phyloP scores from a whole-genome alignment of 2,888 invertebrate species.

The Melanostoma scalare region DNA sequence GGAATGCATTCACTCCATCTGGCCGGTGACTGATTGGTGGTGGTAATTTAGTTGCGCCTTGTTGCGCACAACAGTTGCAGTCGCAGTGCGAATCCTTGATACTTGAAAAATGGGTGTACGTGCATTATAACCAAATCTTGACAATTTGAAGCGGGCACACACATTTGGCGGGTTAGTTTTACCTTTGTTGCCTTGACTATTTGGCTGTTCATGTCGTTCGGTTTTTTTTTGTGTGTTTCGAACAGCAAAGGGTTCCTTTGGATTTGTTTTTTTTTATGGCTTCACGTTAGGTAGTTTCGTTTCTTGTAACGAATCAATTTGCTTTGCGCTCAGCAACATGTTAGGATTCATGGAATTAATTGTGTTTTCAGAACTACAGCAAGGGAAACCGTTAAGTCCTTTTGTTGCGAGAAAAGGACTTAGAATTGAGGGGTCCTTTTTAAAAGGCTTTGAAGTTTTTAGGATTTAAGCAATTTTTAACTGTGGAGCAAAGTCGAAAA shows the following conservation, averaged over 20 bases:
- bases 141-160: constrained; percentile 28
- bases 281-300: constrained; percentile 50
- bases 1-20: constrained; percentile 61
- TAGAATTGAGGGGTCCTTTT: too few species aligned
- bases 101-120: constrained; percentile 27
- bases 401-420: constrained; percentile 1
- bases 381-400: neutral
- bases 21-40: constrained; percentile 62
- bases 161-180: constrained; percentile 38
- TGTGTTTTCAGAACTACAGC: neutral
- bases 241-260: constrained; percentile 37
- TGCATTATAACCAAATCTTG: constrained; percentile 14
- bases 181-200: constrained; percentile 53
- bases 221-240: neutral
- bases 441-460: too few species aligned
- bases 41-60: constrained; percentile 72
- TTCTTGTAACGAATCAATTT: constrained; percentile 63
- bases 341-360: constrained; percentile 47
- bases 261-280: constrained; percentile 61
- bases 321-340: constrained; percentile 46
- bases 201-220: constrained; percentile 36
- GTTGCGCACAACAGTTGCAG: constrained; percentile 71
- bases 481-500: too few species aligned
- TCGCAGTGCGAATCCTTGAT: constrained; percentile 43
- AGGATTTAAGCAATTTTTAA: too few species aligned